phyloP scores from a whole-genome alignment of 1,140 invertebrate genomes.

The Vollenhovia emeryi region DNA sequence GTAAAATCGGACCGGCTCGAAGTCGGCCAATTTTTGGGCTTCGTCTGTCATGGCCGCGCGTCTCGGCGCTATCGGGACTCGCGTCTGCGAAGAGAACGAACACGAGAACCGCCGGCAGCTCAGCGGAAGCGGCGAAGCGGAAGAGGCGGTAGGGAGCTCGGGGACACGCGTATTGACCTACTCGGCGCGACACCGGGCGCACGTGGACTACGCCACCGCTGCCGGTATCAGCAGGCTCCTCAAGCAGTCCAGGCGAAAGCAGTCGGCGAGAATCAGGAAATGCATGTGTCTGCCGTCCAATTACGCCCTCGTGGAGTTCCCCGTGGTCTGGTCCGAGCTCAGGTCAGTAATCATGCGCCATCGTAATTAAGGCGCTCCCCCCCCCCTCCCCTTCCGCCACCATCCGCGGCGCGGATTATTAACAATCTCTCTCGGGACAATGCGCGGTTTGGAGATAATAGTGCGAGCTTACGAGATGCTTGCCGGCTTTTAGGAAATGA shows the following conservation, averaged over 20 bases:
- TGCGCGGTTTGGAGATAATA: background rate
- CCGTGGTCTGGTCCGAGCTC: slow-evolving; percentile 88
- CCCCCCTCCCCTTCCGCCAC: background rate
- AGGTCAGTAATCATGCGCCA: slow-evolving; percentile 75
- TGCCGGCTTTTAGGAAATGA: slow-evolving; percentile 20
- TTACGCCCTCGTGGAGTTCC: slow-evolving; percentile 86
- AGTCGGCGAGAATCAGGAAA: slow-evolving; percentile 69
- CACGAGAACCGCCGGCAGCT: slow-evolving; percentile 31
- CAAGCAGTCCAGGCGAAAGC: slow-evolving; percentile 69
- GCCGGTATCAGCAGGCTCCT: slow-evolving; percentile 45
- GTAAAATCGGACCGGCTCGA: background rate
- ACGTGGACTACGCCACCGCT: slow-evolving; percentile 40
- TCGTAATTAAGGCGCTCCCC: background rate
- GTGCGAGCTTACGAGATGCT: background rate
- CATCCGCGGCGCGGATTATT: background rate
- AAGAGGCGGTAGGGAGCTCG: slow-evolving; percentile 38
- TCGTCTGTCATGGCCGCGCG: slow-evolving; percentile 76
- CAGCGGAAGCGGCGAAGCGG: slow-evolving; percentile 39
- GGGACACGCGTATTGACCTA: slow-evolving; percentile 46
- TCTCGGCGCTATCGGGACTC: slow-evolving; percentile 61
- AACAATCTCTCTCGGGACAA: background rate
- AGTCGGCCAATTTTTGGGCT: slow-evolving; percentile 42
- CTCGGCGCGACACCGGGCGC: slow-evolving; percentile 25
- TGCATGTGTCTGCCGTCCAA: slow-evolving; percentile 79
- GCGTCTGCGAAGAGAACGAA: slow-evolving; percentile 57